Conservation (phyloP, 1,140 invertebrate species). For the Pentalonia nigronervosa region DNA sequence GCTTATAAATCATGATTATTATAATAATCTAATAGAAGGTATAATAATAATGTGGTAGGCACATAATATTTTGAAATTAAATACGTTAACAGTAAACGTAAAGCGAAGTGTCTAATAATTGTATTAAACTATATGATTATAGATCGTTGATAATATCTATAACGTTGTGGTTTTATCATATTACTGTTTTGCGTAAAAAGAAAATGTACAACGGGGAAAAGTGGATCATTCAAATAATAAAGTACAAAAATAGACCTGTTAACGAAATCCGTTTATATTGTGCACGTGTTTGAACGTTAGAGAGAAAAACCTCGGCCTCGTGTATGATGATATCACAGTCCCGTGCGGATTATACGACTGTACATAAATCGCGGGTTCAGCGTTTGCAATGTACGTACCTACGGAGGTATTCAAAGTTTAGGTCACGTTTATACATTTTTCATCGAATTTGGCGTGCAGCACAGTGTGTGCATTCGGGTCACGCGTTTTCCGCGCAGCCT, state of each 20-base stretch:
- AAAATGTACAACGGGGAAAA: background rate
- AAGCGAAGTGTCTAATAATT: background rate
- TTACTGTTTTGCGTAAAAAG: background rate
- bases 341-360: background rate
- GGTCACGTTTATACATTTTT: constrained; percentile 4
- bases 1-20: background rate
- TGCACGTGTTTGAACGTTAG: background rate
- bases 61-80: background rate
- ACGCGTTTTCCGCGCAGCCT: background rate
- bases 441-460: background rate
- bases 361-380: background rate
- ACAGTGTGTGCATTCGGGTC: background rate
- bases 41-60: background rate
- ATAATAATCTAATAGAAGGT: background rate
- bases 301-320: background rate
- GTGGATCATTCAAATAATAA: background rate
- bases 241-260: background rate
- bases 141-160: background rate
- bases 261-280: background rate
- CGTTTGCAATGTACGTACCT: background rate
- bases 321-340: background rate
- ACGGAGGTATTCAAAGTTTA: background rate
- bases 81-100: background rate
- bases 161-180: background rate
- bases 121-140: background rate